A percentile compares a stretch with the other conserved stretches of the same genome.
Evolutionary conservation across 2,797 vertebrate species (phyloP).

Genomic region (Halcyon smyrnensis): DNA sequence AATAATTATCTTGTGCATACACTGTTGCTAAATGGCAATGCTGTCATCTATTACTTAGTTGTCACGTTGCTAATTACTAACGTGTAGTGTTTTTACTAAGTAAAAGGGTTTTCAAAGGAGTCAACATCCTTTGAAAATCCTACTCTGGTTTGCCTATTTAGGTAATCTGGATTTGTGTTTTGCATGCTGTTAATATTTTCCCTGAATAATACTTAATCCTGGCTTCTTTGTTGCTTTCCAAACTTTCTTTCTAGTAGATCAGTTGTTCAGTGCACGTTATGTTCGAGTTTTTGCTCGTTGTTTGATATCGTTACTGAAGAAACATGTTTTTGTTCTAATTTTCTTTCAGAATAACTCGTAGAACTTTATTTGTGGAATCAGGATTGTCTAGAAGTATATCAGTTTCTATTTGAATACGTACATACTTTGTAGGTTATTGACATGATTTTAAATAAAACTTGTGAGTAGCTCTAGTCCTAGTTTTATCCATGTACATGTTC

Average conservation of each 20-base stretch:
- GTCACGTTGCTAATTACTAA: constrained; percentile 27
- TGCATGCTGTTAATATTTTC: constrained; percentile 19
- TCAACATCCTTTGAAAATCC: constrained; percentile 56
- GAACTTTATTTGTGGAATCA: neutral
- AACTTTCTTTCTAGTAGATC: neutral
- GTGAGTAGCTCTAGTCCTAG: neutral
- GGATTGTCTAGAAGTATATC: neutral
- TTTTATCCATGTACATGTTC: neutral
- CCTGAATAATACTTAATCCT: neutral
- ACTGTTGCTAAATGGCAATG: constrained; percentile 76
- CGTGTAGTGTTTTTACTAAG: constrained; percentile 49
- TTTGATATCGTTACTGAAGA: constrained; percentile 20
- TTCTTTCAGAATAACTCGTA: constrained; percentile 5
- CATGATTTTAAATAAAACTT: neutral
- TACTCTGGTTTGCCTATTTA: neutral
- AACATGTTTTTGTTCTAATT: neutral
- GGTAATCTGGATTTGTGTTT: constrained; percentile 1
- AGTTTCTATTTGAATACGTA: neutral
- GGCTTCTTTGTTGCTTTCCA: neutral
- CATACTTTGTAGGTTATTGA: neutral
- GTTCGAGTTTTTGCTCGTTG: constrained; percentile 17
- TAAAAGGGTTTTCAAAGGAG: constrained; percentile 62
- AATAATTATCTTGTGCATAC: neutral
- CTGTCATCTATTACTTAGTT: constrained; percentile 27
- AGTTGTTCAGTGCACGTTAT: neutral